Evolutionary conservation across 1,140 invertebrate genomes (phyloP), one percentile per base, ranked within the genome.

Genomic region (Bombus soroeensis): DNA sequence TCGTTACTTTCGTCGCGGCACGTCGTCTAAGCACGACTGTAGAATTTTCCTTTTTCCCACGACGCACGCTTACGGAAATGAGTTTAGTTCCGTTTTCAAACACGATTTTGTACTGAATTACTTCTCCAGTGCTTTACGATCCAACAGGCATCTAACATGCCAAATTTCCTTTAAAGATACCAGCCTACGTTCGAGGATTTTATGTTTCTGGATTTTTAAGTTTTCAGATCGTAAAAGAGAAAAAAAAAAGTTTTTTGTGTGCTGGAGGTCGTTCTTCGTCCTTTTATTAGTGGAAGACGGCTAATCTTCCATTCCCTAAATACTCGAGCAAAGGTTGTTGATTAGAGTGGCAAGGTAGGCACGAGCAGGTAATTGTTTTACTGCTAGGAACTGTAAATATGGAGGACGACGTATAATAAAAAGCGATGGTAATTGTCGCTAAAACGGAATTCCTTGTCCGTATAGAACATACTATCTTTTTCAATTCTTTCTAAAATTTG

Each of bases 261-360:
- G 22, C 10, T 25, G 18, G 9, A n/a, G 39, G 59, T 83, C 75
- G 79, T 80, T 76, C 83, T 71, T 83, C 59, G 10, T 10, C 41
- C 86, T 84, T 81, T 88, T 86, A 88, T 83, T 80, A 66, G 37
- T 3, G 82, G 79, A 83, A 79, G 81, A 85, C 34, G n/a, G 75
- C 41, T 83, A 57, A 53, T 59, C 37, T 59, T 64, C 32, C 43
- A 22, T 85, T 71, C 39, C 25, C 39, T 10, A 74, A 32, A 59
- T 34, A 66, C 25, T 83, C 66, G 53, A 80, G 41, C 0, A 13
- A 18, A 87, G 39, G 1, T 64, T 57, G 25, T 57, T 59, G 53
- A 78, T 22, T 59, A 59, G 41, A 75, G 34, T 1, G 34, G 0
- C 59, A 18, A 66, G 47, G 59, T 72, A 43, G 62, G 39, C n/a